Evolutionary conservation across 2,888 invertebrate species (phyloP).

Genomic region (Sarcophaga variegata): DNA sequence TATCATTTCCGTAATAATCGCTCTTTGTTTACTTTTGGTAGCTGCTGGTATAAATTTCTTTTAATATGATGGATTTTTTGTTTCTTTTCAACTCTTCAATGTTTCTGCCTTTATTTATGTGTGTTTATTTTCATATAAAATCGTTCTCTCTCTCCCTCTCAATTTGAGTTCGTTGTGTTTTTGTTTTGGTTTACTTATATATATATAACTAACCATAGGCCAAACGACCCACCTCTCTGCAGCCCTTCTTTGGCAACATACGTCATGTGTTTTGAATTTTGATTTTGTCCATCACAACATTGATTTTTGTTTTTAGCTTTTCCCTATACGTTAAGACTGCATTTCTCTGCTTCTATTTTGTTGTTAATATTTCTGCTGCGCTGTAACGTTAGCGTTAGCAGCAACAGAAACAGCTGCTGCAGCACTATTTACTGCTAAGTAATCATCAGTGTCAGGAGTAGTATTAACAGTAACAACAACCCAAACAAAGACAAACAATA

Average conservation of each 20-base stretch:
- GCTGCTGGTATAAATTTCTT: constrained; percentile 42
- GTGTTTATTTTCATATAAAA: background rate
- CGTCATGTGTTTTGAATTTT: constrained; percentile 34
- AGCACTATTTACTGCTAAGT: constrained; percentile 14
- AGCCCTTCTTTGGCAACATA: background rate
- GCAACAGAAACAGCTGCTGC: background rate
- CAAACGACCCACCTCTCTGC: background rate
- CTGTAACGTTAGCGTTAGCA: background rate
- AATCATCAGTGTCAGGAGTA: constrained; percentile 27
- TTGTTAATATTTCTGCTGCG: background rate
- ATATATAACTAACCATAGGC: background rate
- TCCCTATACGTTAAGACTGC: constrained; percentile 8
- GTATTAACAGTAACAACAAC: background rate
- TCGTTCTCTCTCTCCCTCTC: background rate
- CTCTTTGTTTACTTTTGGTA: constrained; percentile 61
- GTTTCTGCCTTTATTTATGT: background rate
- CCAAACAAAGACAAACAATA: background rate
- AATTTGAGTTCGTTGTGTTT: background rate
- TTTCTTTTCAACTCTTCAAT: constrained; percentile 20
- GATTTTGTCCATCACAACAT: constrained; percentile 26
- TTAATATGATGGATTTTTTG: constrained; percentile 39
- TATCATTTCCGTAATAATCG: constrained; percentile 54
- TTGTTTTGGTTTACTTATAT: constrained; percentile 21
- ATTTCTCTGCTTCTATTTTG: constrained; percentile 1
- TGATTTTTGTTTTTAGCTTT: constrained; percentile 46